Conservation (phyloP, 2,797 vertebrate species). For the Bovichtus variegatus region DNA sequence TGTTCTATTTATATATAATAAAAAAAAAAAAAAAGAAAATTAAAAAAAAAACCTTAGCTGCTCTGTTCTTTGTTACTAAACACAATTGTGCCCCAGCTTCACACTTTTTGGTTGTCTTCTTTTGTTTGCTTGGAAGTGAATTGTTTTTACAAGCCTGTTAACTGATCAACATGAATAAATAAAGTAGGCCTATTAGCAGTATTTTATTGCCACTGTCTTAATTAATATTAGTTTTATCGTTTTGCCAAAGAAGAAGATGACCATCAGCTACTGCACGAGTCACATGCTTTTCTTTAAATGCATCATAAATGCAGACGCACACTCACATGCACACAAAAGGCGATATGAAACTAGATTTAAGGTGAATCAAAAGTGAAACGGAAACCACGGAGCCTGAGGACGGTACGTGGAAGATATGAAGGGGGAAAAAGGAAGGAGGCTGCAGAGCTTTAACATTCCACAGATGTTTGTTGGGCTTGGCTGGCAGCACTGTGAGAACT, state of each 20-base stretch:
- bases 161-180: neutral
- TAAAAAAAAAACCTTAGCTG: no score
- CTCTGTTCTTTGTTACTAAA: constrained; percentile 11
- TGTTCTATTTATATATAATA: no score
- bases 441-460: constrained; percentile 70
- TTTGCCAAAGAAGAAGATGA: neutral
- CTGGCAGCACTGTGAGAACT: constrained; percentile 33
- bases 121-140: constrained; percentile 15
- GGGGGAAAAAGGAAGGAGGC: constrained; percentile 17
- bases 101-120: neutral
- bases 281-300: neutral
- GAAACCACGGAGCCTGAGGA: constrained; percentile 8
- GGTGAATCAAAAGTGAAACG: constrained; percentile 22
- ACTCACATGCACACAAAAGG: neutral
- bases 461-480: constrained; percentile 70
- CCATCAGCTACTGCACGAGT: neutral
- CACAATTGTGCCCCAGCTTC: neutral
- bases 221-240: neutral
- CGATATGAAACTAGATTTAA: constrained; percentile 15
- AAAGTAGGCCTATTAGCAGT: neutral
- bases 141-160: neutral
- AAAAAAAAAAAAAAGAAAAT: no score
- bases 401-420: constrained; percentile 8
- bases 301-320: neutral
- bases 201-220: neutral